A percentile compares a stretch with the other conserved stretches of the same genome.
phyloP scores from a whole-genome alignment of 1,140 invertebrate species.

The Drosophila sucinea region DNA sequence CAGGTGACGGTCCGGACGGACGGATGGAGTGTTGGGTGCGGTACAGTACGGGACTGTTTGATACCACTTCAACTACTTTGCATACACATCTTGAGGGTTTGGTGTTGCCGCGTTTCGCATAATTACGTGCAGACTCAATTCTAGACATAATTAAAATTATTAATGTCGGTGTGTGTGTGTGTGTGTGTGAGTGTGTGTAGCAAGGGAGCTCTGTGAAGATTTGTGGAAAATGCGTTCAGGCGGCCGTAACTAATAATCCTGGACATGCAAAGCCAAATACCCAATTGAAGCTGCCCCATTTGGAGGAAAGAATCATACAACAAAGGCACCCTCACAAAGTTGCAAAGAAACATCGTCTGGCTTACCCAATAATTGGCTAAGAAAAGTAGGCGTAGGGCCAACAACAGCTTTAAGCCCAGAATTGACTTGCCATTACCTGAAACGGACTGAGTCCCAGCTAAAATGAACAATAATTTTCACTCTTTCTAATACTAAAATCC shows the following conservation, averaged over 20 bases:
- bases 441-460: no score
- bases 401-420: background rate
- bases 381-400: background rate
- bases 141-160: constrained; percentile 76
- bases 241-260: constrained; percentile 77
- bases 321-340: background rate
- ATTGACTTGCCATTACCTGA: background rate
- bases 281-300: background rate
- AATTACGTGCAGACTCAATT: constrained; percentile 78
- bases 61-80: constrained; percentile 56
- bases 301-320: constrained; percentile 7
- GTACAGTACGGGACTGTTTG: background rate
- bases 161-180: constrained; percentile 35
- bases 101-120: constrained; percentile 68
- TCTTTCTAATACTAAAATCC: no score
- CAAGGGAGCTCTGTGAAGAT: constrained; percentile 23
- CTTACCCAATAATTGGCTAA: constrained; percentile 6
- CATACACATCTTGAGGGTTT: constrained; percentile 38
- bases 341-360: background rate
- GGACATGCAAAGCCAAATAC: constrained; percentile 60
- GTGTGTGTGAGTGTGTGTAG: background rate
- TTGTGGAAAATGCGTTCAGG: constrained; percentile 75
- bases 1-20: background rate
- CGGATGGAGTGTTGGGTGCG: background rate
- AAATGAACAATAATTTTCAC: no score